phyloP scores from a whole-genome alignment of 2,888 invertebrate genomes.

The Brachyopa scutellaris region DNA sequence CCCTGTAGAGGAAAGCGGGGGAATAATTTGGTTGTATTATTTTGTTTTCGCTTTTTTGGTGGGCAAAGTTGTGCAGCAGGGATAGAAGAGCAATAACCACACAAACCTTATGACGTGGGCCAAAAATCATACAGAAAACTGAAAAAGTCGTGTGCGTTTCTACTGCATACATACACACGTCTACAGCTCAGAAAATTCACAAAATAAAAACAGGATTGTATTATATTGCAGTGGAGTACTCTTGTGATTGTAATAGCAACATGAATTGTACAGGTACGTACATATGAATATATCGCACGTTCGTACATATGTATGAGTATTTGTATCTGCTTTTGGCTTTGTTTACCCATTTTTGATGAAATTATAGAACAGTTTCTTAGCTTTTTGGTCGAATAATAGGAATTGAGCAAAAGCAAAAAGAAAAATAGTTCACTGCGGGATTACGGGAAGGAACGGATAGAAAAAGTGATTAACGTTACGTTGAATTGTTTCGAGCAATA shows the following conservation, averaged over 20 bases:
- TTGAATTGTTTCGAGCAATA: slow-evolving; percentile 46
- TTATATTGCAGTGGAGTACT: not conserved
- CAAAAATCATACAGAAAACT: not conserved
- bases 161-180: not conserved
- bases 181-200: not conserved
- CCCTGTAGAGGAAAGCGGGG: slow-evolving; percentile 1
- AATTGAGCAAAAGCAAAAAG: not conserved
- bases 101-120: slow-evolving; percentile 20
- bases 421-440: slow-evolving; percentile 48
- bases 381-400: slow-evolving; percentile 24
- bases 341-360: slow-evolving; percentile 53
- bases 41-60: not conserved
- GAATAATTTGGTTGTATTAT: slow-evolving; percentile 3
- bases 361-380: slow-evolving; percentile 42
- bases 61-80: not conserved
- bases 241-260: not conserved
- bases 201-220: not conserved
- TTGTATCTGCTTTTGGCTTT: slow-evolving; percentile 8
- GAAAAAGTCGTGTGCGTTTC: not conserved
- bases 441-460: slow-evolving; percentile 7
- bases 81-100: not conserved
- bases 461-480: slow-evolving; percentile 49
- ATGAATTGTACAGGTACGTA: not conserved
- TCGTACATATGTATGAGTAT: too few relatives aligned
- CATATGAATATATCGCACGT: too few relatives aligned